Base-by-base conservation (phyloP, 2,113 vertebrate genomes). In the Glaucidium brasilianum region DNA sequence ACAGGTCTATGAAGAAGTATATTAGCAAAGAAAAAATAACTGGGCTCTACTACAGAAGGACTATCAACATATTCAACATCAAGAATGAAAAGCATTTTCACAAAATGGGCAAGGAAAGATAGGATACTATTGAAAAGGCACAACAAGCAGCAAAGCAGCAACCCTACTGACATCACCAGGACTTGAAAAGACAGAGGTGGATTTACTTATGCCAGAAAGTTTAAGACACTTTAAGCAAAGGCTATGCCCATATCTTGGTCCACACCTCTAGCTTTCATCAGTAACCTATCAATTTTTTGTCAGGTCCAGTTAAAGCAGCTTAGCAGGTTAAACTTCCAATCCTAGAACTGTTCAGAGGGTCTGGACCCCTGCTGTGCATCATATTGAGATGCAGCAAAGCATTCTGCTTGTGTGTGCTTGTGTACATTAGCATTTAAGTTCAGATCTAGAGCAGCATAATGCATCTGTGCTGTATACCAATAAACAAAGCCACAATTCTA, bases 401-500 rank as follows among this genome's bases (percentile, higher is more conserved):
- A 23, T 95, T 81, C 79, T 91, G 52, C 76, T 55, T 37, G 26
- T 58, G 49, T n/a, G 34, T 62, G 35, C 55, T 83, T 76, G 69
- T 50, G 39, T 45, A 58, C 59, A 30, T 68, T 58, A 59, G 77
- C 30, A 89, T 72, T 71, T 39, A 55, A 87, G 78, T 73, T 86
- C 71, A 50, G 74, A 67, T 95, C 80, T 85, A 62, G 49, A 94
- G 73, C 76, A 90, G 68, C 52, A 56, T 15, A 92, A 92, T 15
- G 50, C 60, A 87, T 62, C 71, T 69, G 77, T 79, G 66, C 62
- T 55, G n/a, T 47, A 64, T 9, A 45, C 66, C 8, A 5, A 35
- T 66, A 95, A 87, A 96, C 56, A 88, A 94, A 91, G 86, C 43
- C 73, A 85, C 66, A 64, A 80, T 88, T 96, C 74, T 95, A 73